Conservation (phyloP, 2,113 vertebrate genomes). For the Grus americana region DNA sequence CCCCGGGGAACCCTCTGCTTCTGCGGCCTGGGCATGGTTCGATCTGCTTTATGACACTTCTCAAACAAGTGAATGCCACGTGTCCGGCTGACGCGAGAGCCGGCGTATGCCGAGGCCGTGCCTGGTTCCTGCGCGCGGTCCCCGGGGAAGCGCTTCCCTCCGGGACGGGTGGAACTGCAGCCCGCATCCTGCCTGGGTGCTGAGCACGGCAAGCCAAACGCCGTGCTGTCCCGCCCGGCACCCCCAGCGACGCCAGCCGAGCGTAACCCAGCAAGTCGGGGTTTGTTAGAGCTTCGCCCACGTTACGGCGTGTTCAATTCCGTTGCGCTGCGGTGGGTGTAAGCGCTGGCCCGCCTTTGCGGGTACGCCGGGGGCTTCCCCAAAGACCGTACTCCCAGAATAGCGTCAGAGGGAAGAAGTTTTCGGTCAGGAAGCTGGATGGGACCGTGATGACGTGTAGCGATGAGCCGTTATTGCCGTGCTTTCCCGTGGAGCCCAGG, state of each 20-base stretch:
- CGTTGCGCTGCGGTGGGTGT: not conserved
- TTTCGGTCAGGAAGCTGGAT: not conserved
- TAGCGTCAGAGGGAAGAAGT: not conserved
- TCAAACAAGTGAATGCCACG: not conserved
- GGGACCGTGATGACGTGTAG: not conserved
- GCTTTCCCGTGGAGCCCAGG: not conserved
- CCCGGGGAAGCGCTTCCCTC: not conserved
- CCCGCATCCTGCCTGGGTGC: too few species aligned
- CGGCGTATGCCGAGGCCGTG: too few species aligned
- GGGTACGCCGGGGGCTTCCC: not conserved
- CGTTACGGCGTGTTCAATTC: not conserved
- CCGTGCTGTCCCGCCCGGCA: too few species aligned
- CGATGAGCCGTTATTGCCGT: not conserved
- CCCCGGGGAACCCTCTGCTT: not conserved
- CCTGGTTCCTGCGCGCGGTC: not conserved
- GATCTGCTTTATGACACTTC: not conserved
- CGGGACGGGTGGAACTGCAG: too few species aligned
- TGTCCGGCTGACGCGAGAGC: too few species aligned
- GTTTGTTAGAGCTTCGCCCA: not conserved
- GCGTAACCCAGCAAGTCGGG: too few species aligned
- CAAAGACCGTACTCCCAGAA: not conserved
- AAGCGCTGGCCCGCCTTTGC: not conserved
- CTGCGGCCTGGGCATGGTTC: not conserved
- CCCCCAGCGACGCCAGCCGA: not conserved
- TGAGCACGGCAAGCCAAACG: too few species aligned